phyloP scores from a whole-genome alignment of 2,797 vertebrate species.

The Sebastes kiyomatsui region DNA sequence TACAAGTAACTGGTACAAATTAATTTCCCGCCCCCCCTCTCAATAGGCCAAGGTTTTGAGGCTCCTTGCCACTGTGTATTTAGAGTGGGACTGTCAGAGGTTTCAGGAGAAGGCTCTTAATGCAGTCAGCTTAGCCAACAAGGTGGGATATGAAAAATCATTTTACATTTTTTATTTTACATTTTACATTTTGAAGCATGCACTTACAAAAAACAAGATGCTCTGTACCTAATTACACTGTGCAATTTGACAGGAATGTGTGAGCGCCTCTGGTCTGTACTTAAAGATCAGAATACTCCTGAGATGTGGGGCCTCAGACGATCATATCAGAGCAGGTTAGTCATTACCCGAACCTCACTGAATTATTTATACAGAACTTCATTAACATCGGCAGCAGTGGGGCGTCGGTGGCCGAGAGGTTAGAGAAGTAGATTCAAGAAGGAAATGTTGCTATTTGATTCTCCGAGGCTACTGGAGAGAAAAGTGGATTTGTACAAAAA shows the following conservation, averaged over 20 bases:
- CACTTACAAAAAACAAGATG: neutral
- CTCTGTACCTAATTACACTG: neutral
- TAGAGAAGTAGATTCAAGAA: neutral
- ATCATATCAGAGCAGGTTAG: slow-evolving; percentile 86
- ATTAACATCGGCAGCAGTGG: slow-evolving; percentile 14
- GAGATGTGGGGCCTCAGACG: slow-evolving; percentile 79
- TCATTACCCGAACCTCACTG: slow-evolving; percentile 23
- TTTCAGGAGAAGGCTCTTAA: slow-evolving; percentile 87
- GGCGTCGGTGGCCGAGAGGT: slow-evolving; percentile 4
- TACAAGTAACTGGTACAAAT: neutral
- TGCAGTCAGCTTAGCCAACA: slow-evolving; percentile 88
- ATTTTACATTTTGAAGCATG: neutral
- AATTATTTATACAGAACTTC: slow-evolving; percentile 35
- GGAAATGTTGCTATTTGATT: slow-evolving; percentile 5
- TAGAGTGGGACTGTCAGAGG: slow-evolving; percentile 86
- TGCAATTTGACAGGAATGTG: slow-evolving; percentile 81
- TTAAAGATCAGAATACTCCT: slow-evolving; percentile 91
- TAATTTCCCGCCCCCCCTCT: neutral
- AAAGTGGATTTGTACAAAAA: neutral
- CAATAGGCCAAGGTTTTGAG: slow-evolving; percentile 89
- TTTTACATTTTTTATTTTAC: slow-evolving; percentile 8
- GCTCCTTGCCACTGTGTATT: slow-evolving; percentile 88
- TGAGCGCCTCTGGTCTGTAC: slow-evolving; percentile 85
- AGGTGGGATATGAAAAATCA: slow-evolving; percentile 77
- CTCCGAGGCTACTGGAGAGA: neutral